phyloP scores from a whole-genome alignment of 2,888 invertebrate genomes.

The Parnassius mnemosyne region DNA sequence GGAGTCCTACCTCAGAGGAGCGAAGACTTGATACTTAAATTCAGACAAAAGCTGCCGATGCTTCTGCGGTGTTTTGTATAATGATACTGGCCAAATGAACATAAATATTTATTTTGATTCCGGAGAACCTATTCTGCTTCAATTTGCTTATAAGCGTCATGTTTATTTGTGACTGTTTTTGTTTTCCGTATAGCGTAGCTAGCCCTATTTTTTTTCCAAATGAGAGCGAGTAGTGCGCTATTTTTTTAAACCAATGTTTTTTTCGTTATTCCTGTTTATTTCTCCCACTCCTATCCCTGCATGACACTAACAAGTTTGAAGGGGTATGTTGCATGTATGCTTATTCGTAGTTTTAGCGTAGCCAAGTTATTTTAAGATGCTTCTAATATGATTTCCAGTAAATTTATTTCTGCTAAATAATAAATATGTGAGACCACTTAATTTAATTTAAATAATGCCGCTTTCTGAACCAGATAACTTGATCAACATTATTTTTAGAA shows the following conservation, averaged over 20 bases:
- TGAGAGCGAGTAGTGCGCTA: slow-evolving; percentile 72
- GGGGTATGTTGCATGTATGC: slow-evolving; percentile 69
- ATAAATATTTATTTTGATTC: slow-evolving; percentile 75
- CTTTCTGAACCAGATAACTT: slow-evolving; percentile 23
- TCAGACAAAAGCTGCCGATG: slow-evolving; percentile 49
- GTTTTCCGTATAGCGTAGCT: slow-evolving; percentile 69
- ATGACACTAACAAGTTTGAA: slow-evolving; percentile 69
- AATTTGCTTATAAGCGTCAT: slow-evolving; percentile 79
- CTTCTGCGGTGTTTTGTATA: slow-evolving; percentile 61
- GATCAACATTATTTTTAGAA: slow-evolving; percentile 25
- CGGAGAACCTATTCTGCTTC: slow-evolving; percentile 81
- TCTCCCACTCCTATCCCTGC: slow-evolving; percentile 54
- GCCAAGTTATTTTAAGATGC: slow-evolving; percentile 58
- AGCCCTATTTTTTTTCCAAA: slow-evolving; percentile 65
- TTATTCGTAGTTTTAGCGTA: slow-evolving; percentile 60
- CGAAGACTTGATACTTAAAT: slow-evolving; percentile 30
- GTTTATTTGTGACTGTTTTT: slow-evolving; percentile 64
- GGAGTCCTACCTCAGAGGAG: slow-evolving; percentile 29
- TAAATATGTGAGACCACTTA: slow-evolving; percentile 20
- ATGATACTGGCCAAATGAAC: slow-evolving; percentile 80
- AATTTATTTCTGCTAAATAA: slow-evolving; percentile 51
- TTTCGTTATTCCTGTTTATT: slow-evolving; percentile 66
- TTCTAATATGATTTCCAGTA: slow-evolving; percentile 64
- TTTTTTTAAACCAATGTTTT: slow-evolving; percentile 76
- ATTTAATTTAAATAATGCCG: slow-evolving; percentile 27